These are phyloP conservation scores for Hydraecia micacea DNA, from an alignment of 2,888 invertebrate genomes.

Conservation along the genomic window DNA sequence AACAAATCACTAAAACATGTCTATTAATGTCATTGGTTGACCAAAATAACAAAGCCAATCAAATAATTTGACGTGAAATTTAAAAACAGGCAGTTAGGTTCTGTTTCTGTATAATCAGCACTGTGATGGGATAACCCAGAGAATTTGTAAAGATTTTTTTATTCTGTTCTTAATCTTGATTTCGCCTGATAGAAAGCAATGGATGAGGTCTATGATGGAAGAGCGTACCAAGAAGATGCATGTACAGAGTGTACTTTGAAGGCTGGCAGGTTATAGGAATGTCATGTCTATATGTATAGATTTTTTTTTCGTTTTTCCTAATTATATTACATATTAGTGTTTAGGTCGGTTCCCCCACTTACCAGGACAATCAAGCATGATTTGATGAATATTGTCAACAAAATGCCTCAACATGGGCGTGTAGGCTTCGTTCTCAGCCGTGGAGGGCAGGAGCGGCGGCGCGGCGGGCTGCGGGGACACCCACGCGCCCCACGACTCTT, in stretches of 20 bases:
- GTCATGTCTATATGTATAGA: background rate
- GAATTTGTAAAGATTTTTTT: background rate
- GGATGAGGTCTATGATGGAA: background rate
- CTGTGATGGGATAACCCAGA: background rate
- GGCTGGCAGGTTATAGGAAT: background rate
- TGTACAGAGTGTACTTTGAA: background rate
- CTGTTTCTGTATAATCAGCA: background rate
- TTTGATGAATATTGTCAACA: constrained; percentile 68
- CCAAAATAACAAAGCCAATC: background rate
- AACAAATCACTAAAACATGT: too few species aligned
- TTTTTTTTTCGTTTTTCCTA: too few species aligned
- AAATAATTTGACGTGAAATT: background rate
- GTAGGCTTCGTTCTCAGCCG: constrained; percentile 62
- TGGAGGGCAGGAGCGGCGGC: constrained; percentile 71
- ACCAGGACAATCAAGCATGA: constrained; percentile 81
- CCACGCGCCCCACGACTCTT: constrained; percentile 82
- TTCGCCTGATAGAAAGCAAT: background rate
- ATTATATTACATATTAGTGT: too few species aligned
- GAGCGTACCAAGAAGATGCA: background rate
- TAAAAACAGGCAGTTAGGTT: background rate
- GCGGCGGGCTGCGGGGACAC: constrained; percentile 69
- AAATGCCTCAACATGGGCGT: constrained; percentile 72
- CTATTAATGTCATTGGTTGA: background rate
- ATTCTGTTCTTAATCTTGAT: background rate
- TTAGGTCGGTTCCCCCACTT: too few species aligned